phyloP scores from a whole-genome alignment of 1,140 invertebrate species.

The Neodiprion virginianus region DNA sequence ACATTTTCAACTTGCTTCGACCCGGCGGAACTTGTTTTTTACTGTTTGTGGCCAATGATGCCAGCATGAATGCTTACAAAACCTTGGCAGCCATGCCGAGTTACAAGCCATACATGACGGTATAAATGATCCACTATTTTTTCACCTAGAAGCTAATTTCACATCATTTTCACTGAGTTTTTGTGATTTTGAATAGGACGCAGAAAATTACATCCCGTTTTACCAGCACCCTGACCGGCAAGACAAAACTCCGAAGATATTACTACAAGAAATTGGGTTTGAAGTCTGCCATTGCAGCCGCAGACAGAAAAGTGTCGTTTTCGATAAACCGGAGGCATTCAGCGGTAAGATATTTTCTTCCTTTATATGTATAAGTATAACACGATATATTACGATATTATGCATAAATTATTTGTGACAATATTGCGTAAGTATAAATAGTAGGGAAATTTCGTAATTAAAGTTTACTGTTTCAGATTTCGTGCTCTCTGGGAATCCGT shows the following conservation, averaged over 20 bases:
- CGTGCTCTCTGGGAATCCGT: constrained; percentile 73
- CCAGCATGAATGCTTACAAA: constrained; percentile 71
- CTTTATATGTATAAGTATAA: neutral
- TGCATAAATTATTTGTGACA: neutral
- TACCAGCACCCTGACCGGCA: constrained; percentile 69
- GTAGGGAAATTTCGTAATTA: constrained; percentile 1
- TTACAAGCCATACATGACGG: constrained; percentile 67
- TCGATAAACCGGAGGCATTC: constrained; percentile 61
- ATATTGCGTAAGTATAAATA: neutral
- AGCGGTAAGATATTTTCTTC: constrained; percentile 57
- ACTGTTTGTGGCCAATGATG: constrained; percentile 69
- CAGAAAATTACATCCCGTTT: constrained; percentile 69
- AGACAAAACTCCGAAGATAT: constrained; percentile 61
- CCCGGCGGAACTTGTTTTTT: constrained; percentile 68
- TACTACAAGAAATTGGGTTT: constrained; percentile 68
- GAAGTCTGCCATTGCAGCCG: constrained; percentile 65
- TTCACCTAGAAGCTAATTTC: neutral
- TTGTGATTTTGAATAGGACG: constrained; percentile 51
- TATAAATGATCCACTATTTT: neutral
- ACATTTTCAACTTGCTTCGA: constrained; percentile 66
- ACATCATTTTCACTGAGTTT: neutral
- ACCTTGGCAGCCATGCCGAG: constrained; percentile 60
- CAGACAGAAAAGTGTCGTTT: constrained; percentile 64
- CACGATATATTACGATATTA: too few relatives aligned
- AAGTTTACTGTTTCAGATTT: constrained; percentile 61